Percentiles rank a stretch among this genome's conserved stretches.
These are phyloP conservation scores for Holothuria glaberrima DNA, from an alignment of 35 echinoderm and acorn worm species.

Conservation along the genomic window DNA sequence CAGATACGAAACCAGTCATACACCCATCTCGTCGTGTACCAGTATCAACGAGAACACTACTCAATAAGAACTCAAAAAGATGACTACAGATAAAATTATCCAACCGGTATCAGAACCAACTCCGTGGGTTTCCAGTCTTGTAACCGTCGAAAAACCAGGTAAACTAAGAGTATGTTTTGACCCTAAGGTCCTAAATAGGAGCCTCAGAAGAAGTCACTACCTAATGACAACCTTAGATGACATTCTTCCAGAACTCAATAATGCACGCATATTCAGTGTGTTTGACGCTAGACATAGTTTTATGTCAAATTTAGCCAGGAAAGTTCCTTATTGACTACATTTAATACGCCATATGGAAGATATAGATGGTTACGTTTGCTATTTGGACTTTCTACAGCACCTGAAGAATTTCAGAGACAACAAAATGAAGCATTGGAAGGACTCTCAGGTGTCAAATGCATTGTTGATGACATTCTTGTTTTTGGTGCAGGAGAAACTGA, in stretches of 20 bases:
- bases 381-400: slow-evolving; percentile 55
- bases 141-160: slow-evolving; percentile 57
- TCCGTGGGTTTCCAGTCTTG: slow-evolving; percentile 71
- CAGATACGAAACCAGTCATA: slow-evolving; percentile 18
- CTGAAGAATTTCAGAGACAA: slow-evolving; percentile 67
- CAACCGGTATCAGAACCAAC: slow-evolving; percentile 61
- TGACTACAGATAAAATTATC: slow-evolving; percentile 35
- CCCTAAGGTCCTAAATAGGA: background rate
- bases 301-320: slow-evolving; percentile 57
- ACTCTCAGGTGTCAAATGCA: slow-evolving; percentile 49
- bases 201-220: background rate
- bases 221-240: slow-evolving; percentile 1
- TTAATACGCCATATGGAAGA: background rate
- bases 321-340: background rate
- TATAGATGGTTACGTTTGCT: slow-evolving; percentile 40
- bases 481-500: slow-evolving; percentile 52
- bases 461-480: slow-evolving; percentile 81
- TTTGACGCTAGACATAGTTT: slow-evolving; percentile 52
- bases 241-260: background rate
- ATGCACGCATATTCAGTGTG: slow-evolving; percentile 55
- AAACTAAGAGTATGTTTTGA: slow-evolving; percentile 19
- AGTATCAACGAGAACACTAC: slow-evolving; percentile 45
- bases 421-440: slow-evolving; percentile 68
- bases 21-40: slow-evolving; percentile 63
- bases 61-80: slow-evolving; percentile 58